Base-by-base conservation (phyloP, 2,797 vertebrate genomes). In the Lepilemur septentrionalis region DNA sequence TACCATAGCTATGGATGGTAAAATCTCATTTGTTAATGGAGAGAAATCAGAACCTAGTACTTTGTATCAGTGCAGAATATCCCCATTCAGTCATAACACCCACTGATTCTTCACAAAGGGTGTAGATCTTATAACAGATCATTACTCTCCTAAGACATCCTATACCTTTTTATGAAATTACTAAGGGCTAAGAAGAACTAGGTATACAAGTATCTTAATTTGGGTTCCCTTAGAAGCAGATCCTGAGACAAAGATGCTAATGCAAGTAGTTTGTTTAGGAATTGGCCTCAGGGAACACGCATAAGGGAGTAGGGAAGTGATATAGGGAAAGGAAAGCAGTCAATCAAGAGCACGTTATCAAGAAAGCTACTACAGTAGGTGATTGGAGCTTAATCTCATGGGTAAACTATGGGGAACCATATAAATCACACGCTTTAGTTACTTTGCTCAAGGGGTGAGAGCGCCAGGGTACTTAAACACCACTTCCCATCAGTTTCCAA, bases 171-270 rank as follows among this genome's bases (percentile, higher is more conserved):
- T 35, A 90, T 75, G n/a, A 86, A 95, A 85, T 91, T 87, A 78
- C 72, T 92, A 76, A 86, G 17, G 17, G 43, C 32, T 87, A 95
- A 65, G 9, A 86, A 95, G 50, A 83, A 6, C 10, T 84, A 86
- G 70, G 7, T 35, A 79, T 46, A 35, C 7, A 86, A 73, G 48
- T 65, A 30, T 83, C 69, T 96, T 95, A 69, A 65, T 59, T 81
- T 92, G 76, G 59, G 28, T 90, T 89, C 59, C 52, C 83, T 94
- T 50, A 11, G 73, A 94, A 93, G 69, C 22, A 79, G 20, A 92
- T 17, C 35, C 38, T 67, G 23, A 95, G 63, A 91, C 48, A 67
- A 93, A 89, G 52, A 69, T 57, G 73, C 61, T 86, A 57, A 80
- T 35, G 2, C 70, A 85, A 79, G 50, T 70, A 81, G 14, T 82